These are phyloP conservation scores for Mechanitis mazaeus DNA, from an alignment of 2,888 invertebrate species.

Conservation along the genomic window DNA sequence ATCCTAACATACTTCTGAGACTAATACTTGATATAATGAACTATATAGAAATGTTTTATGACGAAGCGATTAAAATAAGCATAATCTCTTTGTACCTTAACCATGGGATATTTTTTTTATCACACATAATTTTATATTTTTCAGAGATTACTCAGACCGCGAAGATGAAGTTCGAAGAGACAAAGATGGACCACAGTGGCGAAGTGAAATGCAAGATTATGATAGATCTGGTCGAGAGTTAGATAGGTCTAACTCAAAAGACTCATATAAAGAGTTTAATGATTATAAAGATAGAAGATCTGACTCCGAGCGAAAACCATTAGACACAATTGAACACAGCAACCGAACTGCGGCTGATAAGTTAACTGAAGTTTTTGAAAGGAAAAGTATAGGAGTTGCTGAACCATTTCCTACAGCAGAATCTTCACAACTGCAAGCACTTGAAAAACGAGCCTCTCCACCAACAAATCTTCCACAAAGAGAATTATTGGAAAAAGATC, in stretches of 20 bases:
- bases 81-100: too few relatives aligned
- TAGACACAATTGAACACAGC: conserved; percentile 55
- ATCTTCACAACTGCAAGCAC: conserved; percentile 53
- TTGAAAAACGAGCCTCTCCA: conserved; percentile 69
- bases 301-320: conserved; percentile 66
- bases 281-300: conserved; percentile 70
- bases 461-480: conserved; percentile 55
- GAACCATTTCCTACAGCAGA: conserved; percentile 55
- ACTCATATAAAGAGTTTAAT: conserved; percentile 71
- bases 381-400: conserved; percentile 62
- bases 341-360: conserved; percentile 69
- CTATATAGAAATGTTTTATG: too few relatives aligned
- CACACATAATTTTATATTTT: conserved; percentile 30
- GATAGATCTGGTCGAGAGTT: conserved; percentile 62
- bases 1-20: too few relatives aligned
- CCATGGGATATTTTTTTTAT: too few relatives aligned
- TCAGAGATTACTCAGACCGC: conserved; percentile 68
- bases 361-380: conserved; percentile 69
- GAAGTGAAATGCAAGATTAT: conserved; percentile 72
- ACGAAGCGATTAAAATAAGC: too few relatives aligned
- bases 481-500: conserved; percentile 70
- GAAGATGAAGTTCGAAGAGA: conserved; percentile 69
- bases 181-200: conserved; percentile 68
- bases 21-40: too few relatives aligned
- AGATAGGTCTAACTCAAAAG: conserved; percentile 69